Evolutionary conservation across 2,797 vertebrate genomes (phyloP).

Genomic region (Lepus townsendii): DNA sequence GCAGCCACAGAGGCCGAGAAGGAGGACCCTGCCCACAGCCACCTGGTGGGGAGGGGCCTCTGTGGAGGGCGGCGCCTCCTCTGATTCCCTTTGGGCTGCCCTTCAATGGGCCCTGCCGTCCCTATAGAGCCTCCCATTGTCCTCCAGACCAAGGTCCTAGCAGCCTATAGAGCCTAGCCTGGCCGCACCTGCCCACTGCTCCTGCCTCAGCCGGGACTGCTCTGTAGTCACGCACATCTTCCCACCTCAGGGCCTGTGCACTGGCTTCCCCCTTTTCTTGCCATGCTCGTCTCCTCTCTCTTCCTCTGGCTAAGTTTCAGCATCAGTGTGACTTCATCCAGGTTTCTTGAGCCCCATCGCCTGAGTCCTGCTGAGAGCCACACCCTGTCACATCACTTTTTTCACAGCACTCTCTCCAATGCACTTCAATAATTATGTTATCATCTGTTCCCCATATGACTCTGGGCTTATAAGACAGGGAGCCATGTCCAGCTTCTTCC

Average conservation of each 20-base stretch:
- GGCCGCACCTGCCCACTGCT: background rate
- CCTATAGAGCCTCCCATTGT: background rate
- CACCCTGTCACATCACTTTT: background rate
- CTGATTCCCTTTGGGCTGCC: background rate
- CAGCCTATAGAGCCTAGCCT: background rate
- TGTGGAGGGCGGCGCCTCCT: background rate
- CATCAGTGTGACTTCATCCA: background rate
- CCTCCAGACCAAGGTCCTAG: background rate
- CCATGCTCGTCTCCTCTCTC: background rate
- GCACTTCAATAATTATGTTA: background rate
- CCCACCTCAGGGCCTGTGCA: conserved; percentile 29
- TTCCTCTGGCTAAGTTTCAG: background rate
- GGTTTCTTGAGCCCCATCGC: background rate
- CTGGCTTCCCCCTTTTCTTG: background rate
- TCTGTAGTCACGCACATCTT: background rate
- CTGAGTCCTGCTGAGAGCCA: background rate
- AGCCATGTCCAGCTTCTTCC: background rate
- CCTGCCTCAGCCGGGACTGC: background rate
- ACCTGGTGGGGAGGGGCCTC: background rate
- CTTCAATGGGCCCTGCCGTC: background rate
- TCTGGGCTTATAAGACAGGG: background rate
- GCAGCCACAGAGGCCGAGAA: background rate
- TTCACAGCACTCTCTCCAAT: background rate
- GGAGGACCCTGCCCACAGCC: background rate
- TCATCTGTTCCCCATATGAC: background rate